Percentiles rank a stretch among this genome's conserved stretches.
Evolutionary conservation across 2,888 invertebrate species (phyloP).

Genomic region (Trissolcus brochymenae): DNA sequence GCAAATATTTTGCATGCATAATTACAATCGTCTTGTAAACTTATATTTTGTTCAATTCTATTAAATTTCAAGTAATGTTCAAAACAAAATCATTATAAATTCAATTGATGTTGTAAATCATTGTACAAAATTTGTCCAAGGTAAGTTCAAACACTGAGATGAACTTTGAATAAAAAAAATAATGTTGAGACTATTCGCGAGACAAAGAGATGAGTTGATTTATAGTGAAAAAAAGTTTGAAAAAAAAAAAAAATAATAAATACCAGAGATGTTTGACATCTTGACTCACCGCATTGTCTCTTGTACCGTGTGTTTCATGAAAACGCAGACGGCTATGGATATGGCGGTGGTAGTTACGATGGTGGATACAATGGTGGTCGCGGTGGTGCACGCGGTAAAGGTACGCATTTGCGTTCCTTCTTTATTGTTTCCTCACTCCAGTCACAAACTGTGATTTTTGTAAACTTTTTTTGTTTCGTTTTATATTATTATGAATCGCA

Average conservation of each 20-base stretch:
- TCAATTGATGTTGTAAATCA: background rate
- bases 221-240: background rate
- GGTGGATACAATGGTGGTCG: constrained; percentile 92
- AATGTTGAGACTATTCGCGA: background rate
- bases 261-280: constrained; percentile 33
- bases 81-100: background rate
- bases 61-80: too few species aligned
- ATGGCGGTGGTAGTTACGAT: constrained; percentile 92
- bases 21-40: constrained; percentile 4
- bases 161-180: background rate
- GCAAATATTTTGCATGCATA: constrained; percentile 3
- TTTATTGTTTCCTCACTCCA: constrained; percentile 64
- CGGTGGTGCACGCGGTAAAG: constrained; percentile 91
- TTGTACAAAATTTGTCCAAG: background rate
- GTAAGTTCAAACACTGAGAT: background rate
- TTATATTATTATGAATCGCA: constrained; percentile 1
- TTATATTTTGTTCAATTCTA: too few species aligned
- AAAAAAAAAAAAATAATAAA: constrained; percentile 3
- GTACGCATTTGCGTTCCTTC: constrained; percentile 80
- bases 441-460: constrained; percentile 10
- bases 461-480: background rate
- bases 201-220: background rate
- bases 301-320: constrained; percentile 75
- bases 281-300: constrained; percentile 63
- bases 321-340: constrained; percentile 84